Conservation (phyloP, 23 tunicate genomes). For the Trididemnum miniatum region DNA sequence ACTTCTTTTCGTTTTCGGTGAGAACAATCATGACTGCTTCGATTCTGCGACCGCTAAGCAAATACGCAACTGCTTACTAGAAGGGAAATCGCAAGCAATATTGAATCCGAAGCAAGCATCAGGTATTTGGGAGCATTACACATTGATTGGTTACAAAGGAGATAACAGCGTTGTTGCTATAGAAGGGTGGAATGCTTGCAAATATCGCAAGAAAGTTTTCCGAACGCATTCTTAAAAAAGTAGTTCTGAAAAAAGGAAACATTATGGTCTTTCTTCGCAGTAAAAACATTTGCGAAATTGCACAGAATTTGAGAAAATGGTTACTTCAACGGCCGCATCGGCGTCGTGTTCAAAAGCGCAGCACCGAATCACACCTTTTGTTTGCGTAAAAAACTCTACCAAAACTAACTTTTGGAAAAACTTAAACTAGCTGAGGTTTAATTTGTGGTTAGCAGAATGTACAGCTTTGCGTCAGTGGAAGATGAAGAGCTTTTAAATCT, state of each 20-base stretch:
- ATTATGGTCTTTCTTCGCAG: not conserved
- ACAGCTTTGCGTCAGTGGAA: slow-evolving; percentile 10
- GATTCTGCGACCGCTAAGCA: not conserved
- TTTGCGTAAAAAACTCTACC: not conserved
- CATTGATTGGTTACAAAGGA: not conserved
- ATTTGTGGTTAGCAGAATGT: not conserved
- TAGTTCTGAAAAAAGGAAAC: not conserved
- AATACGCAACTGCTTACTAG: not conserved
- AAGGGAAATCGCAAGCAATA: not conserved
- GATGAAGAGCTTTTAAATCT: not conserved
- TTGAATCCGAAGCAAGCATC: not conserved
- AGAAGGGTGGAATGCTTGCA: slow-evolving; percentile 13
- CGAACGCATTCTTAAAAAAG: not conserved
- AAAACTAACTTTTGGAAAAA: not conserved
- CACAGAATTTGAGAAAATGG: not conserved
- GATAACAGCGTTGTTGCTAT: not conserved
- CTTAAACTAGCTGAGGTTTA: not conserved
- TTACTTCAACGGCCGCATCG: too few species aligned
- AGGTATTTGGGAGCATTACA: not conserved
- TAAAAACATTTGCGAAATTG: not conserved
- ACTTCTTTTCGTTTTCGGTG: not conserved
- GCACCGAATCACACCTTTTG: slow-evolving; percentile 12
- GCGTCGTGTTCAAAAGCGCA: not conserved
- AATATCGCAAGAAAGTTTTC: slow-evolving; percentile 19
- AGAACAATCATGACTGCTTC: not conserved